Conservation (phyloP, 2,113 vertebrate genomes). For the Eublepharis macularius region DNA sequence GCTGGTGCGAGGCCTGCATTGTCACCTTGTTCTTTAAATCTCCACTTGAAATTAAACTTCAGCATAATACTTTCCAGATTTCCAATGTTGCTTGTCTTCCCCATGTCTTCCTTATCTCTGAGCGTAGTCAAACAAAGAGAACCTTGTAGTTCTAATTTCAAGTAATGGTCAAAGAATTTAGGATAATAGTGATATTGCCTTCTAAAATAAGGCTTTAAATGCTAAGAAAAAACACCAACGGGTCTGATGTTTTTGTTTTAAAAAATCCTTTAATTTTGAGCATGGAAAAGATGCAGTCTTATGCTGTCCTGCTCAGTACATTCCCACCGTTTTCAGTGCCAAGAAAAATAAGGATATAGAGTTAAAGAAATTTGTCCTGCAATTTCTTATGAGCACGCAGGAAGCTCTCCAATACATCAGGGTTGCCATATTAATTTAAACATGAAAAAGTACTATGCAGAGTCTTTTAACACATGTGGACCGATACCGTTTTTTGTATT, state of each 20-base stretch:
- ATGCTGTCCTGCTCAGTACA: neutral
- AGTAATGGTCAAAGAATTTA: slow-evolving; percentile 1
- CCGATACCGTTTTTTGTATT: neutral
- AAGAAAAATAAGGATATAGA: neutral
- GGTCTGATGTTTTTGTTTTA: neutral
- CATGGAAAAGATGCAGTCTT: neutral
- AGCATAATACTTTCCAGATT: slow-evolving; percentile 28
- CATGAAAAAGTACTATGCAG: neutral
- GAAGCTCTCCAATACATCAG: neutral
- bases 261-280: neutral
- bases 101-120: neutral
- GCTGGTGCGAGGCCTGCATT: slow-evolving; percentile 17
- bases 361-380: neutral
- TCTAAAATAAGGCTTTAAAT: neutral
- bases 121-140: neutral
- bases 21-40: slow-evolving; percentile 44
- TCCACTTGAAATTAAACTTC: slow-evolving; percentile 37
- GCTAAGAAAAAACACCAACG: neutral
- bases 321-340: neutral
- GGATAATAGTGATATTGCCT: neutral
- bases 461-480: neutral
- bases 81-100: slow-evolving; percentile 48
- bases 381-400: neutral
- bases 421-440: neutral
- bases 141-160: neutral